These are phyloP conservation scores for Molothrus ater DNA, from an alignment of 2,797 vertebrate species.

Conservation along the genomic window DNA sequence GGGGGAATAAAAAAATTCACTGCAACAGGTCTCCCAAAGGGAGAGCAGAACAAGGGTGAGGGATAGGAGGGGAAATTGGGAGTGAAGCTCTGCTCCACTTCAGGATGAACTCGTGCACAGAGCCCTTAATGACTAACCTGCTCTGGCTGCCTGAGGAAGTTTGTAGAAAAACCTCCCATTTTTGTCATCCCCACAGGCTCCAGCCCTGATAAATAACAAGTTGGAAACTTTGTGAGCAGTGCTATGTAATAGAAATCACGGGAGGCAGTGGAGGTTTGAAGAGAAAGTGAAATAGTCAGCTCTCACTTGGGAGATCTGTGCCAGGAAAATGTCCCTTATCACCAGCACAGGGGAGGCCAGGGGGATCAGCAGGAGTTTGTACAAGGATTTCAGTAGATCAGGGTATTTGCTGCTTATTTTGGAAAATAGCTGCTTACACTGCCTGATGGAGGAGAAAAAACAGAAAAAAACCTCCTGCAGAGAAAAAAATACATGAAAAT, in stretches of 20 bases:
- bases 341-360: neutral
- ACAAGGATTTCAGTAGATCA: neutral
- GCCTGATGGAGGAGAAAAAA: neutral
- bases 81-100: neutral
- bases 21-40: neutral
- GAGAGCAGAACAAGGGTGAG: neutral
- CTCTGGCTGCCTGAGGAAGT: neutral
- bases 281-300: neutral
- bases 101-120: neutral
- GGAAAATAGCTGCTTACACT: neutral
- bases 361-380: neutral
- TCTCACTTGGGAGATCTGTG: neutral
- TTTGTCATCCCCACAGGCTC: neutral
- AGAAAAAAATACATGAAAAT: neutral
- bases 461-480: neutral
- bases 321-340: neutral
- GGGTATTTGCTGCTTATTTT: neutral
- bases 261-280: neutral
- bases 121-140: neutral
- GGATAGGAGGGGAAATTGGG: slow-evolving; percentile 17
- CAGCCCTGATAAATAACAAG: neutral
- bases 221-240: neutral
- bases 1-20: neutral
- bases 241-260: neutral
- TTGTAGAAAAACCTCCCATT: neutral